Conservation (phyloP, 2,797 vertebrate genomes). For the Phoeniculus purpureus region DNA sequence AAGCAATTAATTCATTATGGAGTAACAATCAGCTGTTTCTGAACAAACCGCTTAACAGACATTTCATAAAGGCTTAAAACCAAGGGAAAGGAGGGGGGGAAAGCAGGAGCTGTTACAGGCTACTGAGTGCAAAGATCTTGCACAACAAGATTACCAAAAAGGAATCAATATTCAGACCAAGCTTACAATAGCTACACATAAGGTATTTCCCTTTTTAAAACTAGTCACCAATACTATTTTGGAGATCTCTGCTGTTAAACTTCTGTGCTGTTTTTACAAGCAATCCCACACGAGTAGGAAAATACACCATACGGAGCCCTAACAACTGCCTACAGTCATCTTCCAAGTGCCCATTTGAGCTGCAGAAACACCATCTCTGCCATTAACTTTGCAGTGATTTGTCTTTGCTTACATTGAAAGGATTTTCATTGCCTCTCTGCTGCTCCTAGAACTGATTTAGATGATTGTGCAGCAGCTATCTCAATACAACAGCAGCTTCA, state of each 20-base stretch:
- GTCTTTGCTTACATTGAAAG: background rate
- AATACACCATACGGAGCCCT: background rate
- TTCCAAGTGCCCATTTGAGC: background rate
- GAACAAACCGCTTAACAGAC: background rate
- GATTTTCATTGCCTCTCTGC: background rate
- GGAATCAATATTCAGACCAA: background rate
- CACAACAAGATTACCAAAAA: background rate
- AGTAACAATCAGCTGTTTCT: background rate
- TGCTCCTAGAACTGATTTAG: background rate
- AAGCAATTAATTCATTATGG: background rate
- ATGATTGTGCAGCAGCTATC: background rate
- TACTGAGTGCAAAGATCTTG: background rate
- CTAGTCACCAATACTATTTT: background rate
- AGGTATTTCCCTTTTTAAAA: constrained; percentile 30
- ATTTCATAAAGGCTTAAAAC: background rate
- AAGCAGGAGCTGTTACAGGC: background rate
- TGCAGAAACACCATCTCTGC: background rate
- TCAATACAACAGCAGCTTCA: background rate
- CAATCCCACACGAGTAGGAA: background rate
- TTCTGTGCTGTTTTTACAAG: background rate
- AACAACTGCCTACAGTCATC: background rate
- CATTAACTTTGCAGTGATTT: background rate
- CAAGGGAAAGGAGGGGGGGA: background rate
- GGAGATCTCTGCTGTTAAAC: background rate
- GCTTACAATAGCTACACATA: background rate